A percentile compares a stretch with the other conserved stretches of the same genome.
phyloP scores from a whole-genome alignment of 2,113 vertebrate genomes.

The Catharus bicknelli region DNA sequence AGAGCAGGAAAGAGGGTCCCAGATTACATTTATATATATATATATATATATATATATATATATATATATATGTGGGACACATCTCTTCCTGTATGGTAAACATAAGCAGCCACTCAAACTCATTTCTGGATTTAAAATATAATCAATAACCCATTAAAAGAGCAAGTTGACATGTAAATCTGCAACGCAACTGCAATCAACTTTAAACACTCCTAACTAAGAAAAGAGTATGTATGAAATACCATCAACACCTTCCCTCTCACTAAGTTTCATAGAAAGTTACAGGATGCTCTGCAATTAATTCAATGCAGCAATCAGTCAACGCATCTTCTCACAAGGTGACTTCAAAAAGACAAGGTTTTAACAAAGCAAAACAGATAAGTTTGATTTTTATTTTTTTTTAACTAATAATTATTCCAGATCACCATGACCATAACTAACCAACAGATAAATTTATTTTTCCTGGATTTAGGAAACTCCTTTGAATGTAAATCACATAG shows the following conservation, averaged over 20 bases:
- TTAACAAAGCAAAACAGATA: not conserved
- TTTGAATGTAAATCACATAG: rapidly evolving
- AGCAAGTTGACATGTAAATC: not conserved
- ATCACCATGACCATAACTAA: not conserved
- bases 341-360: not conserved
- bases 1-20: not conserved
- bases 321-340: not conserved
- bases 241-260: not conserved
- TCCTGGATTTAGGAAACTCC: not conserved
- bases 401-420: not conserved
- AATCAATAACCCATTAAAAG: not conserved
- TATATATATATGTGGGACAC: not conserved
- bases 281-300: not conserved
- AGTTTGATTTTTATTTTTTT: not conserved
- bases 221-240: not conserved
- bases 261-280: not conserved
- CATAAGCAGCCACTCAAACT: not conserved
- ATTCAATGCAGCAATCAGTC: not conserved
- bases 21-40: not conserved
- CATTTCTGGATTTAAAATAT: not conserved
- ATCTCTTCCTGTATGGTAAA: not conserved
- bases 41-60: too few species aligned
- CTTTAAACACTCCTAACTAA: not conserved
- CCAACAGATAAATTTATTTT: not conserved
- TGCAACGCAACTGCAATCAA: not conserved